These are phyloP conservation scores for Cygnus buccinator DNA, from an alignment of 2,113 vertebrate species.

Conservation along the genomic window DNA sequence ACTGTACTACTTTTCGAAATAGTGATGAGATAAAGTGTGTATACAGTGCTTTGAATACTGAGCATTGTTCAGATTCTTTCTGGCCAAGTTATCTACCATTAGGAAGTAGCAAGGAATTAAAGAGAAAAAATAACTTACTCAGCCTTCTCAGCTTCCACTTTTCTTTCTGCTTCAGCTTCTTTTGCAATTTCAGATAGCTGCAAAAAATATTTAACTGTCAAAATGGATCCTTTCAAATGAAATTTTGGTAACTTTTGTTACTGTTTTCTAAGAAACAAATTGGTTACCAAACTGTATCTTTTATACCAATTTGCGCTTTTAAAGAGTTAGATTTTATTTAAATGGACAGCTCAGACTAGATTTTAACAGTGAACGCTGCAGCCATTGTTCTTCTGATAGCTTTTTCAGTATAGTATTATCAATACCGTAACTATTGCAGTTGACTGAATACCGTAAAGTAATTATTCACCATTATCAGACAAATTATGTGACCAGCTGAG, in stretches of 20 bases:
- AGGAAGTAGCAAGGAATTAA: neutral
- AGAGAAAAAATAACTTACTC: slow-evolving; percentile 85
- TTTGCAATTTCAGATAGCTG: slow-evolving; percentile 84
- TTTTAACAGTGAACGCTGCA: neutral
- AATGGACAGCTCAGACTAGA: neutral
- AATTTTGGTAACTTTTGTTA: neutral
- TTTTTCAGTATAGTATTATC: neutral
- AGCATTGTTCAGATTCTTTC: neutral
- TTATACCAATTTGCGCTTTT: neutral
- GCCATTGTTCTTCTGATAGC: neutral
- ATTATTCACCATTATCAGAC: neutral
- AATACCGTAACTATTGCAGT: neutral
- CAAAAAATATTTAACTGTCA: slow-evolving; percentile 32
- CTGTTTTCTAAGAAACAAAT: neutral
- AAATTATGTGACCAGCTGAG: neutral
- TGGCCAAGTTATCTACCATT: neutral
- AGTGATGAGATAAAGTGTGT: neutral
- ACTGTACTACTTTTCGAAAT: neutral
- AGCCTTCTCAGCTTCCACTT: slow-evolving; percentile 89
- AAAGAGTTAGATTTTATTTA: neutral
- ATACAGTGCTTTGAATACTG: neutral
- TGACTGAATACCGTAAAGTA: neutral
- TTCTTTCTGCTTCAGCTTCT: slow-evolving; percentile 80
- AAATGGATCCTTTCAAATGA: neutral
- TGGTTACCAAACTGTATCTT: neutral